Base-by-base conservation (phyloP, 2,113 vertebrate genomes). In the Psilopogon haemacephalus region DNA sequence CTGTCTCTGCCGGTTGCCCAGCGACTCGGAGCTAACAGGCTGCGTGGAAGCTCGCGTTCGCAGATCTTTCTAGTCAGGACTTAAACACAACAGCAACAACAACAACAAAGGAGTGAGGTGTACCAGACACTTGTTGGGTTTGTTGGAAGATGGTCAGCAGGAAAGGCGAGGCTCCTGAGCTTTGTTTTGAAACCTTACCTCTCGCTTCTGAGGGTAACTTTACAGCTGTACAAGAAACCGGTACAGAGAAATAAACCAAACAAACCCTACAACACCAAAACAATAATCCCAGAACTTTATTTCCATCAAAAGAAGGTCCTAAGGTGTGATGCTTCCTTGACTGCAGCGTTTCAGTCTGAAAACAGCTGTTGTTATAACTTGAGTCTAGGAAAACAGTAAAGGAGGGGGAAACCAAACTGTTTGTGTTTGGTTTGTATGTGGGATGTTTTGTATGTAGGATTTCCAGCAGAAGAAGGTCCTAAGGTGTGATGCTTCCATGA, bases 91-190 rank as follows among this genome's bases (percentile, higher is more conserved):
- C n/a, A n/a, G n/a, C n/a, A n/a, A n/a, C n/a, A n/a, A 10, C 80
- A 67, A 58, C 88, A 82, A 48, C 72, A 67, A 62, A 37, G 55
- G 68, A 64, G 77, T 17, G 71, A 55, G 28, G 17, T 54, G 78
- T n/a, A 2, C 35, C 30, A 65, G 78, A 35, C 95, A 96, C 96
- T 96, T 96, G 96, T 96, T 96, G 96, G 95, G 42, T 85, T 76
- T 52, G 38, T 82, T 73, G 63, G 89, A 68, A 76, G 68, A n/a
- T 46, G 78, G 28, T 69, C 28, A 1, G 59, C 73, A 60, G 30
- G 9, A 72, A 68, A 72, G 62, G 27, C 62, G 75, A 11, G 63
- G 67, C 28, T 86, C 35, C 75, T 5, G 44, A 67, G 60, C 46
- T 74, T 56, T 37, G 33, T 50, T 70, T 71, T 33, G 40, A 64